phyloP scores from a whole-genome alignment of 2,888 invertebrate species.

The Cheilosia grossa region DNA sequence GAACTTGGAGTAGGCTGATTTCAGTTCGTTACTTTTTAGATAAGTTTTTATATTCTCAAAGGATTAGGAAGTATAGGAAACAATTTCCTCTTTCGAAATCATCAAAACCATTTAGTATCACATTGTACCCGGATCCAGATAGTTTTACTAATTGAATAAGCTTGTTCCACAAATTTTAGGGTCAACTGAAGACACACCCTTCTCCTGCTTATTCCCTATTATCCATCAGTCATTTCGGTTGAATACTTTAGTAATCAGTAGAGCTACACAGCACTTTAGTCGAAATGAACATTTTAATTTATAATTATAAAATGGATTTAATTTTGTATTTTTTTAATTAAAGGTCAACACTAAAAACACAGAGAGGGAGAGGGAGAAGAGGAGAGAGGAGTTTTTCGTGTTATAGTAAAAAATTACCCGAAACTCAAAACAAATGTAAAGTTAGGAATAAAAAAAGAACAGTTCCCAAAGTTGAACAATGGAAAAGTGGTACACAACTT shows the following conservation, averaged over 20 bases:
- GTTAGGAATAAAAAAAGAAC: constrained; percentile 1
- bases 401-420: constrained; percentile 30
- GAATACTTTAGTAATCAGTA: background rate
- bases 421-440: constrained; percentile 43
- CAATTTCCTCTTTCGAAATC: too few relatives aligned
- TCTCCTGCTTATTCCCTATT: background rate
- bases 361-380: too few relatives aligned
- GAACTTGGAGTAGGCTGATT: too few relatives aligned
- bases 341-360: background rate
- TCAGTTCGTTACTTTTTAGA: too few relatives aligned
- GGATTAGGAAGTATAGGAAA: too few relatives aligned
- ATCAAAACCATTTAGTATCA: too few relatives aligned
- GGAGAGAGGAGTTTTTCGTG: constrained; percentile 2
- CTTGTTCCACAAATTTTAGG: background rate
- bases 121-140: too few relatives aligned
- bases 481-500: constrained; percentile 38
- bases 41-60: too few relatives aligned
- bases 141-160: background rate
- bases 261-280: background rate
- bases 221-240: background rate
- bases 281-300: background rate
- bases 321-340: background rate
- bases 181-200: background rate
- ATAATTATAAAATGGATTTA: background rate
- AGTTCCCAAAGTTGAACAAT: constrained; percentile 44